These are phyloP conservation scores for Fabriciana adippe DNA, from an alignment of 2,888 invertebrate species.

Conservation along the genomic window DNA sequence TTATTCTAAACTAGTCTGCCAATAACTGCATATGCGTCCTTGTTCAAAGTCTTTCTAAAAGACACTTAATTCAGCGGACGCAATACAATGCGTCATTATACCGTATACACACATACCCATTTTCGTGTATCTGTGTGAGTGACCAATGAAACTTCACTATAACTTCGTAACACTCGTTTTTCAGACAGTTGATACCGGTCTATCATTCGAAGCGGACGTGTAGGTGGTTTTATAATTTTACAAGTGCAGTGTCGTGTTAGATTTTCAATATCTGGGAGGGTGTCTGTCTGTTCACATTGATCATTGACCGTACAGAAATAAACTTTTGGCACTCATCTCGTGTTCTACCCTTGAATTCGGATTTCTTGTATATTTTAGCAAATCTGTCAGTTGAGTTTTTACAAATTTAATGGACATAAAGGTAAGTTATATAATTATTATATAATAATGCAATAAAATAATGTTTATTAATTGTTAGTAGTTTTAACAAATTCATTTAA, in stretches of 20 bases:
- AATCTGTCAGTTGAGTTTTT: slow-evolving; percentile 5
- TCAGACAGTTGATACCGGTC: slow-evolving; percentile 63
- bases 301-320: slow-evolving; percentile 62
- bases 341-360: slow-evolving; percentile 58
- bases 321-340: slow-evolving; percentile 63
- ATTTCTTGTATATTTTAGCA: slow-evolving; percentile 26
- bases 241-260: slow-evolving; percentile 65
- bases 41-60: slow-evolving; percentile 42
- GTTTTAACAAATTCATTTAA: neutral
- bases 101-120: slow-evolving; percentile 48
- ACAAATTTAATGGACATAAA: neutral
- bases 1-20: slow-evolving; percentile 10
- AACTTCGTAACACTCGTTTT: slow-evolving; percentile 54
- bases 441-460: neutral
- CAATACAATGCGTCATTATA: slow-evolving; percentile 54
- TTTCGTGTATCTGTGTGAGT: slow-evolving; percentile 48
- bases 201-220: slow-evolving; percentile 52
- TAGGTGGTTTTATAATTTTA: slow-evolving; percentile 42
- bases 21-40: slow-evolving; percentile 40
- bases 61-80: slow-evolving; percentile 46
- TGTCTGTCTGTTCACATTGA: slow-evolving; percentile 53
- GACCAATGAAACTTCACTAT: slow-evolving; percentile 43
- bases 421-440: slow-evolving; percentile 25
- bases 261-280: slow-evolving; percentile 64
- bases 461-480: neutral